A percentile compares a stretch with the other conserved stretches of the same genome.
These are phyloP conservation scores for Smittia sp. DNA, from an alignment of 2,888 invertebrate genomes.

Conservation along the genomic window DNA sequence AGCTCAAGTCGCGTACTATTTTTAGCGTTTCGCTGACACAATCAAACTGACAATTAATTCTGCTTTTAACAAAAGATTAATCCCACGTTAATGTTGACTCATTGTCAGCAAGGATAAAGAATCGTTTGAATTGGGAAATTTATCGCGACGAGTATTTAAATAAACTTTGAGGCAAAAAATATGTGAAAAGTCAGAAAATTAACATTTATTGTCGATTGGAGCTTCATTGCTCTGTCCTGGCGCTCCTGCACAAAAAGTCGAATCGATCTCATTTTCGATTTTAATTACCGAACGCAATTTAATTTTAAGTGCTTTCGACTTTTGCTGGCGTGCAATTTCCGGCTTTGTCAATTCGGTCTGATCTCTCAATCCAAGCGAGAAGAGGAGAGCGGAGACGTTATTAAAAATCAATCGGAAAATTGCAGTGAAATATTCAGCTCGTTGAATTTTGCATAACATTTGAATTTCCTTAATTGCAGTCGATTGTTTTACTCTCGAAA, in stretches of 20 bases:
- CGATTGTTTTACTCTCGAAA: neutral
- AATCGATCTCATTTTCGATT: constrained; percentile 11
- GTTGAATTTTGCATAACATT: constrained; percentile 19
- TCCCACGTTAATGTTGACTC: neutral
- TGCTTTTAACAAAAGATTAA: neutral
- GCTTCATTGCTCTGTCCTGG: neutral
- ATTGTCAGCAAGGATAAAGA: neutral
- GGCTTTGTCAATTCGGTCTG: constrained; percentile 17
- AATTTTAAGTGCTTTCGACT: constrained; percentile 30
- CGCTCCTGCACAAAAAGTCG: neutral
- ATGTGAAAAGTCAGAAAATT: neutral
- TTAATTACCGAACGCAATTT: constrained; percentile 22
- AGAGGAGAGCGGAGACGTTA: constrained; percentile 1
- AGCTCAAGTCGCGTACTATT: neutral
- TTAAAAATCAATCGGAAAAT: constrained; percentile 22
- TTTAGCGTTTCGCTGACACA: neutral
- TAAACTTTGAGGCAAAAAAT: neutral
- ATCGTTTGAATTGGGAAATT: neutral
- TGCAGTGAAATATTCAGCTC: constrained; percentile 16
- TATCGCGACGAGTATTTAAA: neutral
- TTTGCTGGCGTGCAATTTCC: constrained; percentile 28
- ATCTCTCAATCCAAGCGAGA: neutral
- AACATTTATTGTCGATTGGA: neutral
- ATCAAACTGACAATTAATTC: neutral
- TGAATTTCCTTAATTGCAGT: constrained; percentile 11